Conservation (phyloP, 2,113 vertebrate species). For the Dipodomys spectabilis region DNA sequence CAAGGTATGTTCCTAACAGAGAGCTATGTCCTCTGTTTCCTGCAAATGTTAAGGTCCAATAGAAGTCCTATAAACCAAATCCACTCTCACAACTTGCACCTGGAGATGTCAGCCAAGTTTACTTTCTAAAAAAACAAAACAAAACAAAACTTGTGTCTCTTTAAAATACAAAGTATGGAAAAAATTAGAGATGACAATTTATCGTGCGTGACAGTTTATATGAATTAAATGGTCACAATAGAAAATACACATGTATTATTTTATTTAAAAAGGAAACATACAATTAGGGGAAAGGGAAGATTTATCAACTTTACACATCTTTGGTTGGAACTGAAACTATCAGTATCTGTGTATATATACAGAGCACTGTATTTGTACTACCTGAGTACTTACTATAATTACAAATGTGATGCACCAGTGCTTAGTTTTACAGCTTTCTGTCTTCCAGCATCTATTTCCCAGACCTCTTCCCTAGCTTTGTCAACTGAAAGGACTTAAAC, state of each 20-base stretch:
- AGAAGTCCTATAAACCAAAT: not conserved
- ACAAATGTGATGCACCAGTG: no score
- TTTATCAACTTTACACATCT: not conserved
- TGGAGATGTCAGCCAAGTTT: not conserved
- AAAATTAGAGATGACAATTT: not conserved
- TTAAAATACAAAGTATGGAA: not conserved
- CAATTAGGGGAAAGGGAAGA: not conserved
- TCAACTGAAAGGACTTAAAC: not conserved
- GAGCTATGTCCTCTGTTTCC: not conserved
- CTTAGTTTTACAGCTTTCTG: not conserved
- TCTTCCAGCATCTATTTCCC: not conserved
- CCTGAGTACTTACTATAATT: no score
- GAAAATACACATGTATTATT: not conserved
- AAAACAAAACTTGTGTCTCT: not conserved
- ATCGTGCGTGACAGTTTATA: not conserved
- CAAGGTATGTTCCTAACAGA: not conserved
- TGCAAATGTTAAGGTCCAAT: not conserved
- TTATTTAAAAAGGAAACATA: not conserved
- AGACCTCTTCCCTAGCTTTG: not conserved
- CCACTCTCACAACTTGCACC: not conserved
- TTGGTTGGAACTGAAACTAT: not conserved
- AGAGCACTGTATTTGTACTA: no score
- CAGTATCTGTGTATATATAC: not conserved
- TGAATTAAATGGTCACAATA: not conserved
- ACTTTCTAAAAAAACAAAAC: not conserved